These are phyloP conservation scores for Pterostichus madidus DNA, from an alignment of 2,888 invertebrate species.

Conservation along the genomic window DNA sequence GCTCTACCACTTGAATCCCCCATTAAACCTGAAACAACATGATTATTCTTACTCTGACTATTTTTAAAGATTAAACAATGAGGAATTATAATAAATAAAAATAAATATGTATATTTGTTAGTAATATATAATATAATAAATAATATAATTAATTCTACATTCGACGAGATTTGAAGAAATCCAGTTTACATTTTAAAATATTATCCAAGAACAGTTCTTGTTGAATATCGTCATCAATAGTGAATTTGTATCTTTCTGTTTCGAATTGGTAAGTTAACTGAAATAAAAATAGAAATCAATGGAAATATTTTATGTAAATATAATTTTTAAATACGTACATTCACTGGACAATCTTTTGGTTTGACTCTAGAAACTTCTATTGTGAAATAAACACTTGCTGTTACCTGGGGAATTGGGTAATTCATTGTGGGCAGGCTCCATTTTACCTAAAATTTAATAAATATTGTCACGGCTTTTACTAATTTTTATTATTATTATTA, in stretches of 20 bases:
- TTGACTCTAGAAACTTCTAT: slow-evolving; percentile 74
- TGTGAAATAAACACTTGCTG: slow-evolving; percentile 77
- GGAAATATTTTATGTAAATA: too few relatives aligned
- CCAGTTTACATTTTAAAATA: slow-evolving; percentile 75
- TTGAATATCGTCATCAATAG: slow-evolving; percentile 71
- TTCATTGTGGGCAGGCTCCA: slow-evolving; percentile 76
- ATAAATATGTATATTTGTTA: too few relatives aligned
- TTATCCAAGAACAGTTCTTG: slow-evolving; percentile 75
- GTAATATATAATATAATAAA: too few relatives aligned
- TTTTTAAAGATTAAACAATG: too few relatives aligned
- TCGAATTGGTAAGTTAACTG: slow-evolving; percentile 76
- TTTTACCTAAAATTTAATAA: slow-evolving; percentile 73
- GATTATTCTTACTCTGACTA: too few relatives aligned
- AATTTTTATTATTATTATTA: too few relatives aligned
- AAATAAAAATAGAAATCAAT: slow-evolving; percentile 18
- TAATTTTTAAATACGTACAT: slow-evolving; percentile 68
- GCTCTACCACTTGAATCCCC: too few relatives aligned
- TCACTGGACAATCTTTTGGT: slow-evolving; percentile 71
- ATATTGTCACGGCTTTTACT: too few relatives aligned
- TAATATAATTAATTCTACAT: slow-evolving; percentile 16
- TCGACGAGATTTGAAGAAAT: slow-evolving; percentile 72
- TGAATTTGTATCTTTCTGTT: slow-evolving; percentile 73
- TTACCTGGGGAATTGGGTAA: slow-evolving; percentile 77
- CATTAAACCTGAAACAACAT: too few relatives aligned
- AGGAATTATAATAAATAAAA: too few relatives aligned